Conservation (phyloP, 2,888 invertebrate genomes). For the Anthrax anthrax region DNA sequence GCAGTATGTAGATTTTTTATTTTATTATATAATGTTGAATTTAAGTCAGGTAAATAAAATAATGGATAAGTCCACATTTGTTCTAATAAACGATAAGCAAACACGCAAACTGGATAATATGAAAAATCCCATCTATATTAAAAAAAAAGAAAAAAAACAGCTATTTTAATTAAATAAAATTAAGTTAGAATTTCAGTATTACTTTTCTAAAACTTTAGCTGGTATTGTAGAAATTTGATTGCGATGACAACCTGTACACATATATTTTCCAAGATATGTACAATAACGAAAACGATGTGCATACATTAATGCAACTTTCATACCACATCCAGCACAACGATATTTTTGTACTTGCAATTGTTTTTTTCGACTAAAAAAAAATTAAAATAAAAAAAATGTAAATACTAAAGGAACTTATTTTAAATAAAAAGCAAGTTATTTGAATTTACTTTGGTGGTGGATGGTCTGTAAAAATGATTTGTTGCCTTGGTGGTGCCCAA, state of each 20-base stretch:
- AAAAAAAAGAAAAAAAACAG: constrained; percentile 1
- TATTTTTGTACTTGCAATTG: constrained; percentile 59
- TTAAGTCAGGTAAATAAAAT: constrained; percentile 58
- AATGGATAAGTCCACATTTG: constrained; percentile 65
- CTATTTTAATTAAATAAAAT: neutral
- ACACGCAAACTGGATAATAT: constrained; percentile 68
- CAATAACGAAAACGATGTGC: constrained; percentile 65
- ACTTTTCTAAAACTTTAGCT: constrained; percentile 37
- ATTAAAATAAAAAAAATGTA: neutral
- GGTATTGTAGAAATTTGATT: constrained; percentile 60
- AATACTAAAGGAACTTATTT: neutral
- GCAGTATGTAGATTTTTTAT: constrained; percentile 47
- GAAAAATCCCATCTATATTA: constrained; percentile 32
- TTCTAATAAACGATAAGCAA: constrained; percentile 59
- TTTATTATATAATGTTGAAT: constrained; percentile 48
- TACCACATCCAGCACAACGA: constrained; percentile 73
- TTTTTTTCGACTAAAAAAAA: constrained; percentile 42
- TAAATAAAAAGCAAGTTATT: neutral
- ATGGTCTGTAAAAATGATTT: constrained; percentile 69
- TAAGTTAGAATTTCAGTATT: neutral
- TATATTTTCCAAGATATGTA: constrained; percentile 69
- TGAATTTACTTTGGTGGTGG: constrained; percentile 46
- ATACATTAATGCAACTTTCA: constrained; percentile 57
- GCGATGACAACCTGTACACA: constrained; percentile 75
- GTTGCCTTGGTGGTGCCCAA: constrained; percentile 74